Evolutionary conservation across 2,113 vertebrate species (phyloP).

Genomic region (Micronycteris hirsuta): DNA sequence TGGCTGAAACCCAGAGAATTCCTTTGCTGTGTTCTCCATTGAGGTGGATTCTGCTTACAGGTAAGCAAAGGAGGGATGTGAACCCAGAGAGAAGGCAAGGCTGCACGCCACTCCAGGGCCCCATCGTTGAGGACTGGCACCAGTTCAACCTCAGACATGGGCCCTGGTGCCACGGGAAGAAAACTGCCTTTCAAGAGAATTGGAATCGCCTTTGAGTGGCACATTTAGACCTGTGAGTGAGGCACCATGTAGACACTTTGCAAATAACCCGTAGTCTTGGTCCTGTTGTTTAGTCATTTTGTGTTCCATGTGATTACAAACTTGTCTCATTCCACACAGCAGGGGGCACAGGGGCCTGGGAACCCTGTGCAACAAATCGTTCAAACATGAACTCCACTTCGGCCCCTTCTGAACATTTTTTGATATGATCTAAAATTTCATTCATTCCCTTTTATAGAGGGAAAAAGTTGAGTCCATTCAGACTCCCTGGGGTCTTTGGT

Average conservation of each 20-base stretch:
- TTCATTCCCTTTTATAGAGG: conserved; percentile 22
- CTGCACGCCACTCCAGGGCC: accelerated
- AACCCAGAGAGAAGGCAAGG: no score
- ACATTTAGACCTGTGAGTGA: not conserved
- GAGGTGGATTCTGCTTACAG: not conserved
- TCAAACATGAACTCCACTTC: not conserved
- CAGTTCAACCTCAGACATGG: accelerated
- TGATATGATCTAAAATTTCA: conserved; percentile 43
- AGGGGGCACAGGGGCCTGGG: not conserved
- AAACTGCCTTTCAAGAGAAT: not conserved
- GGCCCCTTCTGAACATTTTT: conserved; percentile 57
- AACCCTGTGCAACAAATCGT: not conserved
- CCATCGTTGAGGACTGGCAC: not conserved
- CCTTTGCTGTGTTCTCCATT: not conserved
- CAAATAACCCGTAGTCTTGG: not conserved
- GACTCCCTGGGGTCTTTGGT: not conserved
- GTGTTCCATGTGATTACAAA: not conserved
- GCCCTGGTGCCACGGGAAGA: not conserved
- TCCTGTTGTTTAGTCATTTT: not conserved
- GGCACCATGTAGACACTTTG: not conserved
- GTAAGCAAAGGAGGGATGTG: not conserved
- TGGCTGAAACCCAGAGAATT: not conserved
- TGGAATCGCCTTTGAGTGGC: not conserved
- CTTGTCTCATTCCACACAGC: not conserved
- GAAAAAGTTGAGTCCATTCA: conserved; percentile 6